Evolutionary conservation across 2,797 vertebrate genomes (phyloP), one percentile per base, ranked within the genome.

Genomic region (Neomorphus geoffroyi): DNA sequence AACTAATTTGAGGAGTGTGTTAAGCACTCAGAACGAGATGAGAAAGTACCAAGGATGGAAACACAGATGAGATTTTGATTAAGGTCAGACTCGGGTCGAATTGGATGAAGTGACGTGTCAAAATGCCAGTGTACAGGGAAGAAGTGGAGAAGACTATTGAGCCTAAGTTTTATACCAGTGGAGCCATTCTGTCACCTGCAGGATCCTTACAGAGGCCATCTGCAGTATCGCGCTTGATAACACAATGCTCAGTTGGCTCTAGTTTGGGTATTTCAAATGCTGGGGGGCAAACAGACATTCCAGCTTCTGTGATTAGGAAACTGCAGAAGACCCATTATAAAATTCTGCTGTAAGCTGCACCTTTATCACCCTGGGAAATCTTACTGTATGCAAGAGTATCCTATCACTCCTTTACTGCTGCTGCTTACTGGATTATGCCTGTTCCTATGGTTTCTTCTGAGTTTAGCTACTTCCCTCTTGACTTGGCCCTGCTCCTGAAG

Each of bases 341-440:
- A 94, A 75, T 71, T 75, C 51, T 84, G 58, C n/a, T 79, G 78
- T 92, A 70, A 58, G 56, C 46, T 91, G 84, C 32, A 78, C 39
- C 23, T 85, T 94, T 93, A 73, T 91, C 71, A 82, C 32, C 73
- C 51, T 79, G 79, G 78, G 81, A 92, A 77, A 82, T 92, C 74
- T 87, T 70, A 39, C 17, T 46, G 50, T 73, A 18, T 15, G 18
- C 57, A 62, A 30, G 62, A 79, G 11, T 33, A 5, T 65, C 39
- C 54, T 56, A 2, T 86, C 87, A 9, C 32, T 72, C 66, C 12
- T 37, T 79, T 61, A 37, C 43, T 82, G 45, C 48, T 93, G 58
- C 64, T 81, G 0, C 62, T 73, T 51, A 43, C 39, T 65, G 89
- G 86, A 22, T 13, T 56, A 0, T 62, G 57, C 71, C 43, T 69